Conservation (phyloP, 2,797 vertebrate species). For the Intellagama lesueurii region DNA sequence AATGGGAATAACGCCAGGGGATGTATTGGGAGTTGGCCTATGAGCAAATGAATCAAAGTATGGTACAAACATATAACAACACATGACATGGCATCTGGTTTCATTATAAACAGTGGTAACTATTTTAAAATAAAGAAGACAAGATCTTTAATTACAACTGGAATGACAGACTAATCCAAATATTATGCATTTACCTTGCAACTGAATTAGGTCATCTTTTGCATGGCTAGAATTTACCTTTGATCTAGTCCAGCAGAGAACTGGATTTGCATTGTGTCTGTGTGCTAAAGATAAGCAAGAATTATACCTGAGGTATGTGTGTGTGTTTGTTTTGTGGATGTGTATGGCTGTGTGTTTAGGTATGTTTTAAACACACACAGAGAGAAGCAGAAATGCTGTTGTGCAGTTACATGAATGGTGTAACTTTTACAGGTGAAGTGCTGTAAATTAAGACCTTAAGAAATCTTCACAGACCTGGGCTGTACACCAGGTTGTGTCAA, state of each 20-base stretch:
- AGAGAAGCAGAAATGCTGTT: too few relatives aligned
- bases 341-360: too few relatives aligned
- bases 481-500: too few relatives aligned
- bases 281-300: background rate
- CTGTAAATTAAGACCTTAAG: too few relatives aligned
- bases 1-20: conserved; percentile 19
- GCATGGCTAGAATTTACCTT: background rate
- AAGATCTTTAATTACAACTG: background rate
- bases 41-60: background rate
- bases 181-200: background rate
- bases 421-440: too few relatives aligned
- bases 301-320: background rate
- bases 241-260: background rate
- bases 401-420: too few relatives aligned
- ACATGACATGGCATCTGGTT: background rate
- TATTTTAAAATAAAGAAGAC: background rate
- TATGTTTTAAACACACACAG: too few relatives aligned
- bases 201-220: background rate
- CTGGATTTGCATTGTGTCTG: background rate
- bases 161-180: background rate
- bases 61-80: background rate
- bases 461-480: too few relatives aligned
- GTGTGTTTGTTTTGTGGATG: too few relatives aligned
- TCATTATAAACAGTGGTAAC: background rate
- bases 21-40: background rate